phyloP scores from a whole-genome alignment of 2,888 invertebrate genomes.

The Microctonus brassicae region DNA sequence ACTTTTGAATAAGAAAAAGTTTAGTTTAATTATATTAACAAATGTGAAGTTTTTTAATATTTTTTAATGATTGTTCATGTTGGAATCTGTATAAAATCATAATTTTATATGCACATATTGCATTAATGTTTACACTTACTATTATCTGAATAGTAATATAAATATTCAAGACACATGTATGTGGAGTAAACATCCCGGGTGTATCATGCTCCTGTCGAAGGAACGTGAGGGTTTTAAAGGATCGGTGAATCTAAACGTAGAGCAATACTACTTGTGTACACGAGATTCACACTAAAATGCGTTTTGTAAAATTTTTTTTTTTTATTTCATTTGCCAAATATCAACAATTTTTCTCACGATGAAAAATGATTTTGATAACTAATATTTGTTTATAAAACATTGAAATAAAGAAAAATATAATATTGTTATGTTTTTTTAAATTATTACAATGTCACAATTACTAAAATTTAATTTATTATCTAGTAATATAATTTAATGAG shows the following conservation, averaged over 20 bases:
- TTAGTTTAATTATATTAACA: too few species aligned
- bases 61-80: background rate
- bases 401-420: background rate
- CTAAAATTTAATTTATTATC: too few species aligned
- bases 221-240: slow-evolving; percentile 1
- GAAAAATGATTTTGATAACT: background rate
- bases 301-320: background rate
- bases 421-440: too few species aligned
- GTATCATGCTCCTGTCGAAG: background rate
- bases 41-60: too few species aligned
- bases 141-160: background rate
- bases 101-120: background rate
- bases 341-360: background rate
- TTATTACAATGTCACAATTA: too few species aligned
- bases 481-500: too few species aligned
- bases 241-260: background rate
- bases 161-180: background rate
- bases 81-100: background rate
- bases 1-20: too few species aligned
- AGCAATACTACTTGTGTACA: background rate
- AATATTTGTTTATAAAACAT: background rate
- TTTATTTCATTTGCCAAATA: background rate
- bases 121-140: background rate
- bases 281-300: background rate
- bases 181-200: background rate